phyloP scores from a whole-genome alignment of 2,888 invertebrate genomes.

The Brachypterus glaber region DNA sequence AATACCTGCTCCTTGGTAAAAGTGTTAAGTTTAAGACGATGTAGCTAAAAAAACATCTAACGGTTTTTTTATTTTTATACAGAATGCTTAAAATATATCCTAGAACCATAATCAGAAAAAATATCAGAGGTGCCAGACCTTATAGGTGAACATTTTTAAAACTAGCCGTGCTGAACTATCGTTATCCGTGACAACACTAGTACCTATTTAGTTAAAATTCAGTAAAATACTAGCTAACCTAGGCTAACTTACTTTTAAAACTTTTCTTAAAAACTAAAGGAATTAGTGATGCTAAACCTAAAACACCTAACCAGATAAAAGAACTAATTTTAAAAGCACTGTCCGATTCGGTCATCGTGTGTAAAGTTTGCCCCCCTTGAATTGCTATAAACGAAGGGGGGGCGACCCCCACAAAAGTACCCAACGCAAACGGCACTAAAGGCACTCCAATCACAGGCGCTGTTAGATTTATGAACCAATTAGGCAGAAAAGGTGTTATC shows the following conservation, averaged over 20 bases:
- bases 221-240: slow-evolving; percentile 10
- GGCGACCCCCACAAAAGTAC: slow-evolving; percentile 93
- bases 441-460: slow-evolving; percentile 97
- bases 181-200: no score
- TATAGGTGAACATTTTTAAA: no score
- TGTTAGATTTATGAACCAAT: slow-evolving; percentile 97
- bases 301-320: slow-evolving; percentile 63
- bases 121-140: no score
- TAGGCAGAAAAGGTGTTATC: slow-evolving; percentile 94
- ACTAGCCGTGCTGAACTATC: no score
- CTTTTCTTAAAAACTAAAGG: slow-evolving; percentile 80
- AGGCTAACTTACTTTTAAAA: slow-evolving; percentile 69
- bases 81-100: no score
- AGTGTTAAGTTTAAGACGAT: no score
- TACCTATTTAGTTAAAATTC: background rate
- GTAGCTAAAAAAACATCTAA: no score
- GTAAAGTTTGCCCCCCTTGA: slow-evolving; percentile 93
- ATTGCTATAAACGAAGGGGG: slow-evolving; percentile 97
- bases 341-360: slow-evolving; percentile 80
- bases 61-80: no score
- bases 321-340: slow-evolving; percentile 85
- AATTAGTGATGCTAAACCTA: slow-evolving; percentile 74
- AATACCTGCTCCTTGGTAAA: no score
- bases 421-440: slow-evolving; percentile 80
- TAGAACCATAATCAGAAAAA: no score